These are phyloP conservation scores for Lamellibrachia satsuma DNA, from an alignment of 2,888 invertebrate genomes.

Conservation along the genomic window DNA sequence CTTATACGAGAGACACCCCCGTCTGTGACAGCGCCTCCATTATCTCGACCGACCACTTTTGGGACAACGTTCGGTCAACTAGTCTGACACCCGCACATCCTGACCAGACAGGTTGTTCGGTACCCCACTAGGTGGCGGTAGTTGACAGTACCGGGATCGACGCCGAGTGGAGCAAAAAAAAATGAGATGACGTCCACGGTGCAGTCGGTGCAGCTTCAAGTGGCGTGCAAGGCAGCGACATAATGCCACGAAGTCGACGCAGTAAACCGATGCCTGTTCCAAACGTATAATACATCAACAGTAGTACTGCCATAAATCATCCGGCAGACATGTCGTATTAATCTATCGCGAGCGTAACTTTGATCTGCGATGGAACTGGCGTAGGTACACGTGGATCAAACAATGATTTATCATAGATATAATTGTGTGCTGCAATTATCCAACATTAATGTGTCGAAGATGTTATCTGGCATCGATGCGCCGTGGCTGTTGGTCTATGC, in stretches of 20 bases:
- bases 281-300: neutral
- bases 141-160: neutral
- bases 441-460: neutral
- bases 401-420: conserved; percentile 1
- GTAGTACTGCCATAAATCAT: neutral
- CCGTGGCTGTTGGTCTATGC: neutral
- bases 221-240: neutral
- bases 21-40: neutral
- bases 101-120: neutral
- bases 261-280: neutral
- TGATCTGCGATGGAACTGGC: neutral
- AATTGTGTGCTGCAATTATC: neutral
- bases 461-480: neutral
- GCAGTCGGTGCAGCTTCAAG: neutral
- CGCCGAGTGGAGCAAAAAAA: neutral
- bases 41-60: neutral
- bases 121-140: neutral
- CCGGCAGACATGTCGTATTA: neutral
- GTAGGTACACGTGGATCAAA: neutral
- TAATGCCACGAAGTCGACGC: neutral
- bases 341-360: neutral
- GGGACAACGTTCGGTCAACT: neutral
- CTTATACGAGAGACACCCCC: neutral
- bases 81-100: neutral
- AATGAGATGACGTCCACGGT: neutral